phyloP scores from a whole-genome alignment of 1,140 invertebrate genomes.

The Centruroides sculpturatus region DNA sequence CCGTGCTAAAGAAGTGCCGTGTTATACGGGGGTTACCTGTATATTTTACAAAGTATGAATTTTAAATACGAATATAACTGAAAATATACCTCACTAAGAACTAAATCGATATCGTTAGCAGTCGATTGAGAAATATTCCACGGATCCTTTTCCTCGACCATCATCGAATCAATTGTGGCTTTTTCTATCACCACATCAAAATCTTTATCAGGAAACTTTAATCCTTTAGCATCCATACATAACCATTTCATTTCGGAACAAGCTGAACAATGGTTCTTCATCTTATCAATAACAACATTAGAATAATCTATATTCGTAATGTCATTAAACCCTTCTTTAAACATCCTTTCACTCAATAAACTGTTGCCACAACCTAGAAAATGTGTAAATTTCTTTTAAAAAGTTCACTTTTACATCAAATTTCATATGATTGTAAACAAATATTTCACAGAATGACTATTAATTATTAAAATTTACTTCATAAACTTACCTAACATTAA shows the following conservation, averaged over 20 bases:
- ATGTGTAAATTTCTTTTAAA: not conserved
- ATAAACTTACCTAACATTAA: no score
- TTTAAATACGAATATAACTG: not conserved
- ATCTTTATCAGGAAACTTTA: conserved; percentile 24
- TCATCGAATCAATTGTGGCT: conserved; percentile 37
- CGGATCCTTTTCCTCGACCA: conserved; percentile 33
- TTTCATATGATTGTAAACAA: no score
- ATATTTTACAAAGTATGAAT: no score
- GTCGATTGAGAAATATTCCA: conserved; percentile 30
- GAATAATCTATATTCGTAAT: conserved; percentile 37
- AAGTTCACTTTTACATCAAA: no score
- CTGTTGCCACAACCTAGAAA: conserved; percentile 37
- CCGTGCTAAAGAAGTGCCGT: no score
- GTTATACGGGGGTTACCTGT: no score
- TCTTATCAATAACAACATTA: conserved; percentile 31
- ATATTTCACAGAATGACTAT: no score
- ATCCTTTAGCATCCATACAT: conserved; percentile 29
- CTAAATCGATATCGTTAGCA: conserved; percentile 22
- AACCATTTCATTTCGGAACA: conserved; percentile 25
- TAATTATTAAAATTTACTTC: no score
- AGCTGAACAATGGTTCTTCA: conserved; percentile 22
- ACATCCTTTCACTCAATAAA: conserved; percentile 32
- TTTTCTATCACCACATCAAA: conserved; percentile 39
- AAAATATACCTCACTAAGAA: conserved; percentile 23
- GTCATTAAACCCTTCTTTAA: conserved; percentile 29